Base-by-base conservation (phyloP, 2,888 invertebrate species). In the Drosophila nr. perissopoda region DNA sequence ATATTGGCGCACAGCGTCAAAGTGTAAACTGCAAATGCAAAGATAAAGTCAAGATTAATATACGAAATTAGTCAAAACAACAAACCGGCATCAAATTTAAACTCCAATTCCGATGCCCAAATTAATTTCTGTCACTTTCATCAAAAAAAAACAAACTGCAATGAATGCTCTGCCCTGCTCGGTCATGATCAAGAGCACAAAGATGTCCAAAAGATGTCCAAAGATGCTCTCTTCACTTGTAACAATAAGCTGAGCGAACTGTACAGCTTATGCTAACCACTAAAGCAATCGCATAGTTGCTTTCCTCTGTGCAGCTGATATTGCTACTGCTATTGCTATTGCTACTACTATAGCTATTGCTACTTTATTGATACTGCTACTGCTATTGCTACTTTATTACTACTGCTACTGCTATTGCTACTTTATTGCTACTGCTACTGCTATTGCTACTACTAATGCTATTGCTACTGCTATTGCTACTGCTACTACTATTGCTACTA, bases 1-100 rank as follows among this genome's bases (percentile, higher is more conserved):
- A 98, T 95, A 93, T 99, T 99, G 79, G 97, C 92, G 72, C 97
- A 93, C 93, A 99, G 95, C 68, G 99, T 95, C 83, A 97, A 94
- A 11, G 97, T 96, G 94, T 99, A 99, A 93, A 97, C 98, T 99
- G 94, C 49, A 96, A 79, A 25, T 16, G 7, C 11, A 38, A 27
- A 27, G 11, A 34, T 11, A 18, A 21, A 21, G 18, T 34, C 7
- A 21, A 33, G 16, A 6, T 29, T 4, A 38, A 18, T 1, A 40
- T 16, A 53, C 21, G 10, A 16, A 2, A 31, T 18, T 46, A 13
- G 21, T 4, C 13, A 46, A 21, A 16, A 4, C 21, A 7, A 16
- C 4, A 3, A 36, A 36, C 6, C 7, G 7, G 16, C 16, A 16
- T 16, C 13, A 36, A 36, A 36, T 16, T 16, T 36, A 7, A 36